A percentile compares a stretch with the other conserved stretches of the same genome.
phyloP scores from a whole-genome alignment of 2,797 vertebrate species.

The Pseudochaenichthys georgianus region DNA sequence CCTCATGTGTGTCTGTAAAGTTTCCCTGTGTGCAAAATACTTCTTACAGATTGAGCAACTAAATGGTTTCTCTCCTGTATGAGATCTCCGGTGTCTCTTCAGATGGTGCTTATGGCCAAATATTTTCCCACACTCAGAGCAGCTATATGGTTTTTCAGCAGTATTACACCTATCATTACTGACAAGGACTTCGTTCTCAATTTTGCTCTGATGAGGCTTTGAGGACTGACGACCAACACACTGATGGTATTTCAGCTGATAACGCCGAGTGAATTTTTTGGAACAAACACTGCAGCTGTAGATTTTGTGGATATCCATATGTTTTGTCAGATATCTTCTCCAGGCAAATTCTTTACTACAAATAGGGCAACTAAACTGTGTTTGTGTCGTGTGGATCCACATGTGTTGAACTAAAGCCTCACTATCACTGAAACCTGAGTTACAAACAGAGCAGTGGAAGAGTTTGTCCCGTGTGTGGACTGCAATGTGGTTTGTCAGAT shows the following conservation, averaged over 20 bases:
- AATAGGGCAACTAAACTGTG: background rate
- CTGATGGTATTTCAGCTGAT: background rate
- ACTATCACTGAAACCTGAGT: background rate
- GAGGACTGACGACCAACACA: background rate
- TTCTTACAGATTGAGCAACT: background rate
- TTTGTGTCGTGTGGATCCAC: slow-evolving; percentile 8
- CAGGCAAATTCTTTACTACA: slow-evolving; percentile 3
- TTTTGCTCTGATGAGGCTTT: background rate
- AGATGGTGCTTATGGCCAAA: background rate
- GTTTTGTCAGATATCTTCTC: slow-evolving; percentile 9
- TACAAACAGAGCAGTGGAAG: background rate
- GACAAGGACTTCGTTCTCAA: background rate
- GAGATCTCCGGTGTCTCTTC: background rate
- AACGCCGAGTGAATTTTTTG: background rate
- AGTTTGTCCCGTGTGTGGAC: no score
- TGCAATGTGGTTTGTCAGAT: no score
- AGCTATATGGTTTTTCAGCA: background rate
- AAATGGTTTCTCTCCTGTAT: slow-evolving; percentile 1
- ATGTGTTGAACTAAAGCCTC: slow-evolving; percentile 8
- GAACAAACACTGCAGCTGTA: background rate
- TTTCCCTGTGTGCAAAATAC: background rate
- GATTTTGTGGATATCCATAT: background rate
- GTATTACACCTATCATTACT: background rate
- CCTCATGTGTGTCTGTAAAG: background rate
- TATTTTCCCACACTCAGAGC: background rate